Evolutionary conservation across 2,797 vertebrate genomes (phyloP), one percentile per base, ranked within the genome.

Genomic region (Nannoperca obscura): DNA sequence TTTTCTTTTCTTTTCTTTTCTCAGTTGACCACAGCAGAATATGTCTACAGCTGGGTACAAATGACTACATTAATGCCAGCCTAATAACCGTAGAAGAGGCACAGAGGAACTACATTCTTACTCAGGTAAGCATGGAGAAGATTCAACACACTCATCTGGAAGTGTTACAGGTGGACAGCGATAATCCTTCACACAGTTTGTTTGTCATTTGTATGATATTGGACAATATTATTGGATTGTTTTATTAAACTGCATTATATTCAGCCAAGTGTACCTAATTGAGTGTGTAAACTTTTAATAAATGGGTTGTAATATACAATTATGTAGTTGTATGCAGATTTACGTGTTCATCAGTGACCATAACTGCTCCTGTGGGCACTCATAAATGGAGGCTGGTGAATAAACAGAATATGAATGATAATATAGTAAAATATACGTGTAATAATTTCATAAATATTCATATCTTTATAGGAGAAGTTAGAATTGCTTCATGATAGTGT

Each of bases 11-110:
- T 58, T 74, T 27, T 27, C 24, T 55, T 62, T 81, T 85, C 92
- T 70, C 92, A 99, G 98, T 99, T 91, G 98, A 99, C 93, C 98
- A 99, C 92, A 99, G 98, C 94, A 96, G 98, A 93, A 99, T 99
- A 94, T 94, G 92, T 87, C 95, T 99, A 71, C 96, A 97, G 91
- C 95, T 97, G 82, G 97, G 96, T 80, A 94, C 94, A 27, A 99
- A 99, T 54, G 96, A 99, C 94, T 99, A 99, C 89, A 98, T 99
- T 64, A 99, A 99, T 49, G 98, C 97, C 91, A 99, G 98, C 89
- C 92, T 99, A 90, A 98, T 99, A 91, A 96, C 95, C 73, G 95
- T 97, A 92, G 97, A 98, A 71, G 98, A 99, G 95, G 97, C 98
- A 8, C 95, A 97, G 82, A 96, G 98, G 88, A 99, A 97, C 88